A percentile compares a stretch with the other conserved stretches of the same genome.
These are phyloP conservation scores for Cataglyphis livida DNA, from an alignment of 2,888 invertebrate genomes.

Conservation along the genomic window DNA sequence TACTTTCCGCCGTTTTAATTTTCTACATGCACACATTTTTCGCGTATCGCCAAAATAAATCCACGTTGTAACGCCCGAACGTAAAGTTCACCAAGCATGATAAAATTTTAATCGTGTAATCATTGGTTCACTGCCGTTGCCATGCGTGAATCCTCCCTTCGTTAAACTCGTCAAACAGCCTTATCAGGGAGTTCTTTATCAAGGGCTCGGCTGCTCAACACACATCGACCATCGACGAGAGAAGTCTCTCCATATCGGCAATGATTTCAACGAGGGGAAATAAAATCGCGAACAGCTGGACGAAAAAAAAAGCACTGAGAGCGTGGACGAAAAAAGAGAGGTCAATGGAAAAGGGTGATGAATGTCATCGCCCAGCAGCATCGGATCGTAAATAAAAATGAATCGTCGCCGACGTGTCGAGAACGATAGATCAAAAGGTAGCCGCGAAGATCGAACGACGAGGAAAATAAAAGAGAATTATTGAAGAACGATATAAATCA, in stretches of 20 bases:
- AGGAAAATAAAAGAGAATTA: slow-evolving; percentile 79
- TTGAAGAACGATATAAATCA: slow-evolving; percentile 81
- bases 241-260: slow-evolving; percentile 55
- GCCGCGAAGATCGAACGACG: slow-evolving; percentile 40
- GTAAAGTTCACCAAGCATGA: slow-evolving; percentile 31
- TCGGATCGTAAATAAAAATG: slow-evolving; percentile 80
- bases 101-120: slow-evolving; percentile 48
- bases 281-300: slow-evolving; percentile 32
- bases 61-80: slow-evolving; percentile 1
- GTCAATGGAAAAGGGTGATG: slow-evolving; percentile 36
- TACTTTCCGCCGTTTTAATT: slow-evolving; percentile 17
- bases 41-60: slow-evolving; percentile 11
- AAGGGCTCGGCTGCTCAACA: slow-evolving; percentile 9
- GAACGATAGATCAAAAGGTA: slow-evolving; percentile 76
- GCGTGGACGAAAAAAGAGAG: not conserved
- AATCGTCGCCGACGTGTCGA: slow-evolving; percentile 72
- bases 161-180: slow-evolving; percentile 47
- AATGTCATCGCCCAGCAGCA: slow-evolving; percentile 50
- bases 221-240: slow-evolving; percentile 10
- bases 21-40: slow-evolving; percentile 28
- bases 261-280: slow-evolving; percentile 44
- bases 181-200: slow-evolving; percentile 29
- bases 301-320: not conserved
- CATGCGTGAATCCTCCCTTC: slow-evolving; percentile 17
- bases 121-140: slow-evolving; percentile 5